phyloP scores from a whole-genome alignment of 2,797 vertebrate genomes.

The Paguma larvata region DNA sequence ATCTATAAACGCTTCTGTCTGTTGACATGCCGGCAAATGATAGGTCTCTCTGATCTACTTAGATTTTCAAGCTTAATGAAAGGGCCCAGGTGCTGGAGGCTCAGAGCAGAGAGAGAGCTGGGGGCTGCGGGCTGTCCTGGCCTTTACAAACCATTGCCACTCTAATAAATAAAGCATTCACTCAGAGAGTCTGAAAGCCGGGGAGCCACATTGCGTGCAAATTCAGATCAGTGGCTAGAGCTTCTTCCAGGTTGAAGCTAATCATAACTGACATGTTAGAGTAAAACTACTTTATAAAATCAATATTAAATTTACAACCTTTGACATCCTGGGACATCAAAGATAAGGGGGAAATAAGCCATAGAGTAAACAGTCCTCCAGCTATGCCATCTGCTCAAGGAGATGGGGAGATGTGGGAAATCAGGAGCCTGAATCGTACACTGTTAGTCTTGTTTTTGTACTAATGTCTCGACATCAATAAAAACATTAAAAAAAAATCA shows the following conservation, averaged over 20 bases:
- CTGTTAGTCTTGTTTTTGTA: slow-evolving; percentile 95
- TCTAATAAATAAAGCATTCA: slow-evolving; percentile 94
- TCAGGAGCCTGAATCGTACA: slow-evolving; percentile 90
- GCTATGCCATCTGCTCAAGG: slow-evolving; percentile 89
- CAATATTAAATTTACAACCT: slow-evolving; percentile 99
- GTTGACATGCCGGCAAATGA: slow-evolving; percentile 93
- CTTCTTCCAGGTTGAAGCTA: slow-evolving; percentile 92
- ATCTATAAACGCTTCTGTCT: slow-evolving; percentile 94
- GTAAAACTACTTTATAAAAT: slow-evolving; percentile 99
- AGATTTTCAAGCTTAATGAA: slow-evolving; percentile 91
- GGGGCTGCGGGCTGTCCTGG: slow-evolving; percentile 88
- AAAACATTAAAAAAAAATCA: slow-evolving; percentile 95
- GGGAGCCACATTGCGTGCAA: slow-evolving; percentile 95
- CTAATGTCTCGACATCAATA: slow-evolving; percentile 94
- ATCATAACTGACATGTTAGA: slow-evolving; percentile 97
- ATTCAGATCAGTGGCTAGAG: slow-evolving; percentile 92
- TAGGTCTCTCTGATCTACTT: slow-evolving; percentile 91
- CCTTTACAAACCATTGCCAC: slow-evolving; percentile 91
- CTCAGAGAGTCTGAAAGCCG: slow-evolving; percentile 88
- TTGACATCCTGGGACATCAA: slow-evolving; percentile 95
- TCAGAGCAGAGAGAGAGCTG: slow-evolving; percentile 89
- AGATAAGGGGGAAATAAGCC: slow-evolving; percentile 95
- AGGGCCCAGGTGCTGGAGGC: slow-evolving; percentile 89
- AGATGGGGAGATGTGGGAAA: slow-evolving; percentile 88
- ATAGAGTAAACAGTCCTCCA: slow-evolving; percentile 93